A percentile compares a stretch with the other conserved stretches of the same genome.
phyloP scores from a whole-genome alignment of 2,797 vertebrate genomes.

The Sparidentex hasta region DNA sequence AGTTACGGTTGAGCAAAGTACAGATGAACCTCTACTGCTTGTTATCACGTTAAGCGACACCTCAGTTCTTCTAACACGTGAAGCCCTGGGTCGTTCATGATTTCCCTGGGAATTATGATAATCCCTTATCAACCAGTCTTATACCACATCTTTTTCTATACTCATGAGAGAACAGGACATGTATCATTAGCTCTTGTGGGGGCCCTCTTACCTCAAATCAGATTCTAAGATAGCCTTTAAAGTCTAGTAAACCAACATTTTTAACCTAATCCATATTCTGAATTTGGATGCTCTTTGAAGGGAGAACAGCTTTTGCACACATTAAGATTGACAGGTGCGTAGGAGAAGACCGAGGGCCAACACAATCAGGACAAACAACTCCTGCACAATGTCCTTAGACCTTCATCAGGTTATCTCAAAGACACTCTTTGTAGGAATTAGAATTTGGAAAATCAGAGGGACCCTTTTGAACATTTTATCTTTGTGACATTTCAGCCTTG shows the following conservation, averaged over 20 bases:
- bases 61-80: slow-evolving; percentile 12
- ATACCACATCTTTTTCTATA: slow-evolving; percentile 1
- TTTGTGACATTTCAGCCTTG: not conserved
- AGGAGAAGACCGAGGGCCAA: no score
- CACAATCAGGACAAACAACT: no score
- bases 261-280: slow-evolving; percentile 14
- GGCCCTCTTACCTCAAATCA: slow-evolving; percentile 20
- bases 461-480: not conserved
- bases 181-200: slow-evolving; percentile 13
- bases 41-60: slow-evolving; percentile 26
- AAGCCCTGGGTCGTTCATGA: slow-evolving; percentile 13
- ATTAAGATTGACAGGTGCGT: no score
- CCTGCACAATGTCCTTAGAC: no score
- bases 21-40: slow-evolving; percentile 22
- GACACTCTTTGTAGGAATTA: not conserved
- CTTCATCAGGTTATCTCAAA: no score
- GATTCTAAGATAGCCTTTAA: slow-evolving; percentile 19
- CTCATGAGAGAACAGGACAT: not conserved
- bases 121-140: slow-evolving; percentile 27
- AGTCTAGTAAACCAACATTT: not conserved
- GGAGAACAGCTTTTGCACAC: no score
- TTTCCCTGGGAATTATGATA: slow-evolving; percentile 25
- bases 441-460: not conserved
- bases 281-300: not conserved
- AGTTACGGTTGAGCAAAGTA: slow-evolving; percentile 42